Percentiles rank a stretch among this genome's conserved stretches.
Evolutionary conservation across 2,797 vertebrate species (phyloP).

Genomic region (Sebastes alutus): DNA sequence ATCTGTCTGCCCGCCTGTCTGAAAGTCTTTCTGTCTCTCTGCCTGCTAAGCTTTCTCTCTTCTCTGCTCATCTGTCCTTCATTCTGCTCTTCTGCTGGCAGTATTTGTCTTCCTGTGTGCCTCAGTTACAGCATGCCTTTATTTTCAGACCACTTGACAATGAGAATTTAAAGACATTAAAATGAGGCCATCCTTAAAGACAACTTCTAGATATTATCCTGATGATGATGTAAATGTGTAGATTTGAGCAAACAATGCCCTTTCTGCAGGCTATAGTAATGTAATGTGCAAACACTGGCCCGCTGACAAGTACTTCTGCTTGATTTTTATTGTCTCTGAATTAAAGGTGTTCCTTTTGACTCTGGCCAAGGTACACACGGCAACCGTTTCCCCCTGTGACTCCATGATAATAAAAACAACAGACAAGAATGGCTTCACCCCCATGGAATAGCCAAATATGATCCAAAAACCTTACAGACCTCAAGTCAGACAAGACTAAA

Average conservation of each 20-base stretch:
- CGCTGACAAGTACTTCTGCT: background rate
- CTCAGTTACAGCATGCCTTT: background rate
- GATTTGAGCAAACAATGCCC: background rate
- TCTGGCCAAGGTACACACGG: slow-evolving; percentile 6
- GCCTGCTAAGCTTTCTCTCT: slow-evolving; percentile 46
- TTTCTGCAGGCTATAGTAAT: background rate
- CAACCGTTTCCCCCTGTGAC: slow-evolving; percentile 4
- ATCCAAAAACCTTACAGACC: slow-evolving; percentile 14
- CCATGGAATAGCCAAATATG: slow-evolving; percentile 35
- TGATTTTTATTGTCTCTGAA: slow-evolving; percentile 45
- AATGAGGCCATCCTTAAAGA: background rate
- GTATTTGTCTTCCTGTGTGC: background rate
- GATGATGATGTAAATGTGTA: background rate
- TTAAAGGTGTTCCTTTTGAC: slow-evolving; percentile 37
- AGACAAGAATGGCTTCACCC: slow-evolving; percentile 6
- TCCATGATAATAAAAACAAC: slow-evolving; percentile 15
- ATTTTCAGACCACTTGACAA: background rate
- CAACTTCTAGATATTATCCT: background rate
- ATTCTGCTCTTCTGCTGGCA: slow-evolving; percentile 11
- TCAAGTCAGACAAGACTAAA: slow-evolving; percentile 28
- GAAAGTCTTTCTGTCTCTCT: slow-evolving; percentile 51
- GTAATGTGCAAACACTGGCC: background rate
- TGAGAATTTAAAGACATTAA: background rate
- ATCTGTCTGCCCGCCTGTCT: slow-evolving; percentile 67
- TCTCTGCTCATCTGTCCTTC: slow-evolving; percentile 35